Base-by-base conservation (phyloP, 1,140 invertebrate species). In the Orchesella cincta region DNA sequence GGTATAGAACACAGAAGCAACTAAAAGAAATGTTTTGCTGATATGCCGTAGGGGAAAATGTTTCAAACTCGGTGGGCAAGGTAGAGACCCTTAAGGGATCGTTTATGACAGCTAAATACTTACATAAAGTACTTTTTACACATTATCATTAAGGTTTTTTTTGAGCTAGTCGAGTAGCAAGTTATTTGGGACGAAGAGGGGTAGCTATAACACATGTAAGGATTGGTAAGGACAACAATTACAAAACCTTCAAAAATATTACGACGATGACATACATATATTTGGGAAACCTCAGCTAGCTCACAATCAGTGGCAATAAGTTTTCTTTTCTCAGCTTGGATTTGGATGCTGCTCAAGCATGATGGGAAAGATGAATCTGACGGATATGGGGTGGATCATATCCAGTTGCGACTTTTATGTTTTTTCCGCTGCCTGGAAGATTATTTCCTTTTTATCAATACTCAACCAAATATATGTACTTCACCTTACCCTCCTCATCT, bases 41-140 rank as follows among this genome's bases (percentile, higher is more conserved):
- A 12, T 46, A 8, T 46, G 8, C 39, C 39, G 39, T 46, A 46
- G 52, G 52, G 52, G 5, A 57, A 57, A 26, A 3, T 57, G 52
- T 57, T 57, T 57, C 52, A 57, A 57, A 12, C 52, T 57, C 52
- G 52, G 52, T 57, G 52, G 52, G 52, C 23, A 57, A 23, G 23
- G 5, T 57, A 23, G 52, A 57, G 23, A 23, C 52, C 52, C 52
- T 57, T 26, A 57, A 57, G 52, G 52, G 52, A 57, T 57, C 3
- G 8, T 57, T 57, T 57, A 57, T 57, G 52, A 57, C 23, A n/a
- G 23, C 12, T 57, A 57, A 57, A 14, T 57, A 23, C 52, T 57
- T 57, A 57, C 52, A 57, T 57, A 26, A 57, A 57, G 52, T 57
- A 26, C 52, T 18, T 57, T 57, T 57, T 57, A 57, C 52, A 57